phyloP scores from a whole-genome alignment of 2,888 invertebrate genomes.

The Apamea anceps region DNA sequence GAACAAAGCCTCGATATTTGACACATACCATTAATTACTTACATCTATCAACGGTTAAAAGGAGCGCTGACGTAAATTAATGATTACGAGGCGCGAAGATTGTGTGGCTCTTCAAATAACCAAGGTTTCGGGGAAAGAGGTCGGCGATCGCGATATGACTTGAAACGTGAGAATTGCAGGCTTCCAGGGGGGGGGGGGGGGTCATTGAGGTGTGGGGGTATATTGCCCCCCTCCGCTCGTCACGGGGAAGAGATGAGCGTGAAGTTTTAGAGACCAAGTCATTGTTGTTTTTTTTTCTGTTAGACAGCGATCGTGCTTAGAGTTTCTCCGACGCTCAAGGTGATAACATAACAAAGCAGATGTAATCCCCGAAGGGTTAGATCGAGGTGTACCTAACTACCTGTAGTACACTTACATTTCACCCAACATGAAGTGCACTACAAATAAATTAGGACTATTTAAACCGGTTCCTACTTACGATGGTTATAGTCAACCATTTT shows the following conservation, averaged over 20 bases:
- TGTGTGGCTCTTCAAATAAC: slow-evolving; percentile 35
- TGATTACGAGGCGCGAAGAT: slow-evolving; percentile 25
- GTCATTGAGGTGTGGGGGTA: not conserved
- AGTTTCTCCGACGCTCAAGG: not conserved
- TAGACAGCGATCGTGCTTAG: slow-evolving; percentile 6
- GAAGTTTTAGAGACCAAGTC: slow-evolving; percentile 23
- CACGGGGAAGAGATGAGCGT: slow-evolving; percentile 6
- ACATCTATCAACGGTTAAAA: not conserved
- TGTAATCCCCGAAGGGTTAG: not conserved
- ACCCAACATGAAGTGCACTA: not conserved
- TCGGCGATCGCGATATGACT: slow-evolving; percentile 57
- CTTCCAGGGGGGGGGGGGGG: not conserved
- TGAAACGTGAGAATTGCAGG: slow-evolving; percentile 55
- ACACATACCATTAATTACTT: slow-evolving; percentile 34
- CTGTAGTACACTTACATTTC: not conserved
- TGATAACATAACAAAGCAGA: not conserved
- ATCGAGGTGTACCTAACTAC: not conserved
- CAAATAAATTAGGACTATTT: not conserved
- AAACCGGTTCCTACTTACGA: not conserved
- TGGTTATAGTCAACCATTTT: not conserved
- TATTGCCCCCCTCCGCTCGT: not conserved
- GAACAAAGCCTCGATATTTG: not conserved
- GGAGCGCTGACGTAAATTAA: slow-evolving; percentile 37
- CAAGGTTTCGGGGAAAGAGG: slow-evolving; percentile 47
- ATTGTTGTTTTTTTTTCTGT: slow-evolving; percentile 31